These are phyloP conservation scores for Sinocyclocheilus grahami DNA, from an alignment of 2,113 vertebrate species.

Conservation along the genomic window DNA sequence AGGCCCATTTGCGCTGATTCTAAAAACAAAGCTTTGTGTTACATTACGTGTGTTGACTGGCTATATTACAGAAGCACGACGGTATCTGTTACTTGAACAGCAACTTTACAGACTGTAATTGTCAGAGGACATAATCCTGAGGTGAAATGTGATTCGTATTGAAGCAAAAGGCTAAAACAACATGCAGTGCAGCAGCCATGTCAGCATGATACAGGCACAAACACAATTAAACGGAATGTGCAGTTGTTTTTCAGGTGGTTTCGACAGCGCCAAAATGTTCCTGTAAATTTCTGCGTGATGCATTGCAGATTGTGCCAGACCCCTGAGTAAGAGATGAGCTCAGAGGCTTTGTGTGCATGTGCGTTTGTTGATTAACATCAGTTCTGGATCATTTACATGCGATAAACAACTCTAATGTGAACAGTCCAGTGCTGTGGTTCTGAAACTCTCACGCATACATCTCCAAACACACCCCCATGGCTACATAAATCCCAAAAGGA, in stretches of 20 bases:
- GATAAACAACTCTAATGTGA: conserved; percentile 39
- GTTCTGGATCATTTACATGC: conserved; percentile 41
- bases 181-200: neutral
- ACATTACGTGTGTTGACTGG: neutral
- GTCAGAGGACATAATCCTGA: neutral
- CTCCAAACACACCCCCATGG: conserved; percentile 6
- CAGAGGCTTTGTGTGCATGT: conserved; percentile 19
- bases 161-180: neutral
- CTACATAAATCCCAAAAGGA: neutral
- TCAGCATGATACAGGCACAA: neutral
- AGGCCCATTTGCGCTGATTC: neutral
- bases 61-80: neutral
- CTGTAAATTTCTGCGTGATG: conserved; percentile 18
- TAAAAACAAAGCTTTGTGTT: conserved; percentile 10
- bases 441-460: conserved; percentile 19
- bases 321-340: conserved; percentile 11
- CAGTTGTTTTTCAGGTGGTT: neutral
- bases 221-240: neutral
- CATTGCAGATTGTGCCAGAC: neutral
- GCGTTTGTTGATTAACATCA: conserved; percentile 10
- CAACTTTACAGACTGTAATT: neutral
- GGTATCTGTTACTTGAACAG: neutral
- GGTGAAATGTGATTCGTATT: neutral
- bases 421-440: neutral
- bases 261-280: conserved; percentile 11